Evolutionary conservation across 2,113 vertebrate species (phyloP).

Genomic region (Rhineura floridana): DNA sequence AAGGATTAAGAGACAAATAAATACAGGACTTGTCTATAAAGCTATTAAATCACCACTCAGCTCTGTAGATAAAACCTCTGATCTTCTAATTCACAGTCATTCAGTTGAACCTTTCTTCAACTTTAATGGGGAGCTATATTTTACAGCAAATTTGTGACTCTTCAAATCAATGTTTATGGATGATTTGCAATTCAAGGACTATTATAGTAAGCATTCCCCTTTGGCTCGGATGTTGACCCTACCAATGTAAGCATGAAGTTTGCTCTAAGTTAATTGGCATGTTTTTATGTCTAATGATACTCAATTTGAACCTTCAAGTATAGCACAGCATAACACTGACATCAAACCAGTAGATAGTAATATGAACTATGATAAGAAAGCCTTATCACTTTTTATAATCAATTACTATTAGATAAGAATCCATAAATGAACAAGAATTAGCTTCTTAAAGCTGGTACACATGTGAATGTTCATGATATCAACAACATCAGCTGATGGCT

Average conservation of each 20-base stretch:
- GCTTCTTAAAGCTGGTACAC: neutral
- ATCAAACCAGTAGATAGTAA: neutral
- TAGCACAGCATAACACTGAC: neutral
- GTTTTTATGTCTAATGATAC: neutral
- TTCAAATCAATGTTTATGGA: neutral
- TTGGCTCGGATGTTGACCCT: neutral
- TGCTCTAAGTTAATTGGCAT: neutral
- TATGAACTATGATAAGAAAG: neutral
- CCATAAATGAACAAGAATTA: neutral
- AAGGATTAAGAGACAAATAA: neutral
- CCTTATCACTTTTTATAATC: neutral
- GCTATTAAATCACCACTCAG: neutral
- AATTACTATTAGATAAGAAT: neutral
- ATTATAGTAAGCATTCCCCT: slow-evolving; percentile 22
- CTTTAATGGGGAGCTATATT: slow-evolving; percentile 3
- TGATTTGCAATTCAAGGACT: slow-evolving; percentile 17
- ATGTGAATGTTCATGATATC: neutral
- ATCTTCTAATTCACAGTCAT: neutral
- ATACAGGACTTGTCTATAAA: slow-evolving; percentile 9
- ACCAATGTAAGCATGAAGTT: neutral
- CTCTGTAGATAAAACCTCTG: slow-evolving; percentile 8
- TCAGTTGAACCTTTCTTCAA: neutral
- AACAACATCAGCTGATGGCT: neutral
- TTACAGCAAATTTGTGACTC: slow-evolving; percentile 10
- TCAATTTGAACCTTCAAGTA: neutral